These are phyloP conservation scores for Anastrepha ludens DNA, from an alignment of 1,140 invertebrate genomes.

Conservation along the genomic window DNA sequence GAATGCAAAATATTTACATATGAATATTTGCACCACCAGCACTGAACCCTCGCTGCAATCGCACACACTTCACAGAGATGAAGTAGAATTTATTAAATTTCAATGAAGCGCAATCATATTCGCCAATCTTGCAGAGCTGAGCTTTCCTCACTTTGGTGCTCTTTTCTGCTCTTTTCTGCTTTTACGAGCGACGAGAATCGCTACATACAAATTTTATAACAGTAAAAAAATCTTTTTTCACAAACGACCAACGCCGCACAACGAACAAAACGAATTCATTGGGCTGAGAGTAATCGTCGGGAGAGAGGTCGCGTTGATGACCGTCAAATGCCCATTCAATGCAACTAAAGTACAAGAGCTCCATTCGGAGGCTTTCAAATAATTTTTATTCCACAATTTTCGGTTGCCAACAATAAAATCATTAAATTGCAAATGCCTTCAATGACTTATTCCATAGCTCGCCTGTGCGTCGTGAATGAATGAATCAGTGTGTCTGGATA, in stretches of 20 bases:
- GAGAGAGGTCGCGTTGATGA: neutral
- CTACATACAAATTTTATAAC: slow-evolving; percentile 2
- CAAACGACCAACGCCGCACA: neutral
- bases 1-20: neutral
- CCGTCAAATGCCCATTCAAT: neutral
- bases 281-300: too few species aligned
- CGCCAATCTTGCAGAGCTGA: neutral
- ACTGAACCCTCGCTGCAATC: neutral
- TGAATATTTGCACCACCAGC: neutral
- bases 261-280: too few species aligned
- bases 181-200: neutral
- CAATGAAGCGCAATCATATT: slow-evolving; percentile 6
- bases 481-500: too few species aligned
- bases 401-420: neutral
- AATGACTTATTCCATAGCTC: neutral
- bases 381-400: neutral
- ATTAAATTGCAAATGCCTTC: neutral
- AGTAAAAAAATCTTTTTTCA: neutral
- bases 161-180: neutral
- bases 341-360: neutral
- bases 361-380: slow-evolving; percentile 20
- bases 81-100: slow-evolving; percentile 3
- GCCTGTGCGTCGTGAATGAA: neutral
- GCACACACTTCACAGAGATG: neutral
- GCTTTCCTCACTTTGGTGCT: neutral